A percentile compares a stretch with the other conserved stretches of the same genome.
These are phyloP conservation scores for Panonychus citri DNA, from an alignment of 1,140 invertebrate species.

Conservation along the genomic window DNA sequence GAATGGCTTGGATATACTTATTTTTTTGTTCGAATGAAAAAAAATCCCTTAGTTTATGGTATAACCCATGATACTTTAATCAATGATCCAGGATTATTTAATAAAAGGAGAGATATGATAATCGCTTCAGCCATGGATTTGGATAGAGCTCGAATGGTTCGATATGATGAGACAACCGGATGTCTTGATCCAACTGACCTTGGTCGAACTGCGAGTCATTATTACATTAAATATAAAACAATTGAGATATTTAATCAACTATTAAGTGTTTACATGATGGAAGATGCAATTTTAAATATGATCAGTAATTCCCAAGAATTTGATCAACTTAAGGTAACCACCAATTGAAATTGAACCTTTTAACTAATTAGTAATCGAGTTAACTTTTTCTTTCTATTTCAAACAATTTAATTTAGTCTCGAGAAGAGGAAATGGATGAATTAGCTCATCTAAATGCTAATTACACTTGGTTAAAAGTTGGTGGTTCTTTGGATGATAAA, in stretches of 20 bases:
- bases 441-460: constrained; percentile 44
- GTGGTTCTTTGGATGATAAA: constrained; percentile 57
- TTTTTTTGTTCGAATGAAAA: constrained; percentile 71
- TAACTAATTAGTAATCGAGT: too few relatives aligned
- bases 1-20: constrained; percentile 97
- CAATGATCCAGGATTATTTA: constrained; percentile 48
- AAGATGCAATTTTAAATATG: constrained; percentile 61
- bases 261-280: constrained; percentile 52
- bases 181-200: constrained; percentile 64
- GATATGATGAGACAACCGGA: constrained; percentile 59
- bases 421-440: constrained; percentile 83
- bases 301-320: constrained; percentile 82
- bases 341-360: too few relatives aligned
- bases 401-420: constrained; percentile 31
- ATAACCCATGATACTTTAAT: constrained; percentile 39
- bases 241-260: constrained; percentile 66
- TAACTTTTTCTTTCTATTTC: background rate
- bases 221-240: constrained; percentile 91
- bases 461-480: constrained; percentile 47
- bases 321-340: constrained; percentile 64
- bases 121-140: constrained; percentile 49
- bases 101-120: constrained; percentile 49
- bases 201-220: constrained; percentile 86
- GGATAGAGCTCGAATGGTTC: constrained; percentile 81
- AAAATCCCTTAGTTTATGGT: constrained; percentile 78